Evolutionary conservation across 92 coral and sea anemone genomes (phyloP).

Genomic region (Anthopleura xanthogrammica): DNA sequence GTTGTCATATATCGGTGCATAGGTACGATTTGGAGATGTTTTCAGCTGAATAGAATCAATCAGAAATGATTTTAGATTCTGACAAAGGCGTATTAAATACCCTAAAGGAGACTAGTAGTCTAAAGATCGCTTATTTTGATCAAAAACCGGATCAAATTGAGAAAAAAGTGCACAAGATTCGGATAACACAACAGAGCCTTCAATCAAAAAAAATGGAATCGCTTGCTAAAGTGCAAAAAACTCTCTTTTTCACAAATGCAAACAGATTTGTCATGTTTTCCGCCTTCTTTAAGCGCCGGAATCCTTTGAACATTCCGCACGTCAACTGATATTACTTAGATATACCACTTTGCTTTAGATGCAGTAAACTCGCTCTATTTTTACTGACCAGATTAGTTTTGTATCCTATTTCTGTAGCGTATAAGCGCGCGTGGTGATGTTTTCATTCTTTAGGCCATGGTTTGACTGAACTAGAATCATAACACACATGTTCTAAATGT

Average conservation of each 20-base stretch:
- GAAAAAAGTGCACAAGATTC: background rate
- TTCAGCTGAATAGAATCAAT: background rate
- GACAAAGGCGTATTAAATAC: background rate
- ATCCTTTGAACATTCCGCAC: conserved; percentile 5
- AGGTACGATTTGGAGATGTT: background rate
- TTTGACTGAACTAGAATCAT: background rate
- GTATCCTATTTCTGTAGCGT: background rate
- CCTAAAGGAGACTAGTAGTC: background rate
- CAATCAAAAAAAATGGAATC: background rate
- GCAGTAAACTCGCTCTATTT: background rate
- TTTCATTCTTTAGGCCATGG: background rate
- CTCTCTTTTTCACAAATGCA: background rate
- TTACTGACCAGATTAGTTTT: background rate
- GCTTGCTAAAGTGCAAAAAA: conserved; percentile 4
- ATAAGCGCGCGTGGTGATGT: background rate
- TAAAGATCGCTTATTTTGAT: background rate
- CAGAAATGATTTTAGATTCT: background rate
- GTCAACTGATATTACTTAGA: conserved; percentile 2
- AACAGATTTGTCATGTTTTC: background rate
- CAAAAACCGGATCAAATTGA: background rate
- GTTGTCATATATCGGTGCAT: background rate
- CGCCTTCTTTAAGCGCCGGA: conserved; percentile 7
- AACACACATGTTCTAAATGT: background rate
- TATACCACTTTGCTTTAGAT: background rate
- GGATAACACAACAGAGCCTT: background rate